These are phyloP conservation scores for Ctena decussata DNA, from an alignment of 2,888 invertebrate species.

Conservation along the genomic window DNA sequence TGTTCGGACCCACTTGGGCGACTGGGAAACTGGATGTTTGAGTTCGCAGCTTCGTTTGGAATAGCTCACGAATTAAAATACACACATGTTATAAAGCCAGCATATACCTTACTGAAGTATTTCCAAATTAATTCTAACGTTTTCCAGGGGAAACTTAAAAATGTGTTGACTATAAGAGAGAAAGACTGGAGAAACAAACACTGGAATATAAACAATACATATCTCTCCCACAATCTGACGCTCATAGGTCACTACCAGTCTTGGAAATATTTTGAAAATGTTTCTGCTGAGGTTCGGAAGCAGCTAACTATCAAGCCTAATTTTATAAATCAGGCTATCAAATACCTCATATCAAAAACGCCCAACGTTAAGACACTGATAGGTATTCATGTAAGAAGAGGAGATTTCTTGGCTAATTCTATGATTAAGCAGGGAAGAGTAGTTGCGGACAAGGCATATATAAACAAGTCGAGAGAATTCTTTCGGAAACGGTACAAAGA, in stretches of 20 bases:
- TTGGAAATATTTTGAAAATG: not conserved
- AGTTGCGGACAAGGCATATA: not conserved
- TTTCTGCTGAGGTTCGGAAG: not conserved
- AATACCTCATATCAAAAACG: not conserved
- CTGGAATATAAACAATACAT: not conserved
- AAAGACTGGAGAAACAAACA: not conserved
- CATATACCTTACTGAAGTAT: not conserved
- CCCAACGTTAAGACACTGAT: not conserved
- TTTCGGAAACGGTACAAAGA: not conserved
- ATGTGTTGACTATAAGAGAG: not conserved
- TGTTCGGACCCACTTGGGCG: not conserved
- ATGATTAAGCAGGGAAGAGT: not conserved
- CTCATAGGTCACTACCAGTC: not conserved
- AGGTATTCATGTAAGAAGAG: not conserved
- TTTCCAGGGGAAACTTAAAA: not conserved
- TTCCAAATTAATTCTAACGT: too few species aligned
- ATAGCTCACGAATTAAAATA: not conserved
- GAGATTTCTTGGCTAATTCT: not conserved
- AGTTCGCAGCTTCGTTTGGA: not conserved
- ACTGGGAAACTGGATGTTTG: not conserved
- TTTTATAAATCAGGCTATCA: not conserved
- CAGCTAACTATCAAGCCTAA: not conserved
- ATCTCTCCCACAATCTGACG: not conserved
- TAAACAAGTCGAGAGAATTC: not conserved
- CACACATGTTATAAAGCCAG: not conserved